Evolutionary conservation across 2,113 vertebrate genomes (phyloP).

Genomic region (Argyrosomus japonicus): DNA sequence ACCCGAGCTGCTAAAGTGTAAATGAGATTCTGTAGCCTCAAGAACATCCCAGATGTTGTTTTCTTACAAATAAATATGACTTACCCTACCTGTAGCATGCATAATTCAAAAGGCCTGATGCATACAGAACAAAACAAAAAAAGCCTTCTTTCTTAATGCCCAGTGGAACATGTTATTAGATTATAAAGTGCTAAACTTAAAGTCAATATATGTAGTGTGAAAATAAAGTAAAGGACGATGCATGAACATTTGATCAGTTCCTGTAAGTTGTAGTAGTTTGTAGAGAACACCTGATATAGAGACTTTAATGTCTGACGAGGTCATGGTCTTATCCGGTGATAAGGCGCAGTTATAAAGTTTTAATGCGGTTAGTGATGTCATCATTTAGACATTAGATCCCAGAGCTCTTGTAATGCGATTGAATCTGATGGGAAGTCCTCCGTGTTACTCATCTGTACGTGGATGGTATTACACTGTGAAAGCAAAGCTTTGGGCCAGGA

Average conservation of each 20-base stretch:
- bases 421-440: conserved; percentile 2
- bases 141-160: too few species aligned
- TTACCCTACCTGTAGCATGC: neutral
- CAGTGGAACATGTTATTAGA: too few species aligned
- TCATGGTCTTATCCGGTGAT: conserved; percentile 1
- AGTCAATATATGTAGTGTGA: neutral
- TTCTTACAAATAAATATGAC: neutral
- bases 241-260: neutral
- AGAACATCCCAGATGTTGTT: neutral
- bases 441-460: neutral
- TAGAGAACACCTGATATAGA: neutral
- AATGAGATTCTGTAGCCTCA: neutral
- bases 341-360: conserved; percentile 32
- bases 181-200: neutral
- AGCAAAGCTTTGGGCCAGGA: conserved; percentile 39
- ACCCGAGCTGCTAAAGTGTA: neutral
- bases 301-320: neutral
- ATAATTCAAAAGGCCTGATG: neutral
- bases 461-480: conserved; percentile 45
- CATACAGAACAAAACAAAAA: neutral
- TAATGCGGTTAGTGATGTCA: conserved; percentile 52
- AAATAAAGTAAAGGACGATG: neutral
- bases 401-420: neutral
- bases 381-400: conserved; percentile 30
- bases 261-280: neutral